Evolutionary conservation across 2,797 vertebrate genomes (phyloP), one percentile per base, ranked within the genome.

Genomic region (Halcyon chelicuti): DNA sequence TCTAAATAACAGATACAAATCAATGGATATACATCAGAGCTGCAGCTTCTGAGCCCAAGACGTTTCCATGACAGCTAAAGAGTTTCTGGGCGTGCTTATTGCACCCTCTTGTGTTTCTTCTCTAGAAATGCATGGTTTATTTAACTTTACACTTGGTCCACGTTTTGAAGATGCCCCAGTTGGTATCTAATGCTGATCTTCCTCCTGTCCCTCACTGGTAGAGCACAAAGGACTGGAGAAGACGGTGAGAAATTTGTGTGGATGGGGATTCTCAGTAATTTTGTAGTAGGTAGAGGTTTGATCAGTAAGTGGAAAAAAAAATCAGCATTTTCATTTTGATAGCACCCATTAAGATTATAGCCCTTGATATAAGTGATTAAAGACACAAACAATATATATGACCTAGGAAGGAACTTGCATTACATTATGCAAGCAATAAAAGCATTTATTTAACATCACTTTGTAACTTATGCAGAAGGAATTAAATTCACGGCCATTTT

Each of bases 71-170:
- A 25, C 44, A 68, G 58, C 60, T 51, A 1, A 2, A 49, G 39
- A 11, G 5, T 70, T 77, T 90, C 85, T 89, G 68, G 62, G 76
- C 84, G 78, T 90, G 94, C 92, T 82, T 96, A 57, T 96, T 86
- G 93, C 94, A 89, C 96, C 97, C 96, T 96, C 97, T 97, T 75
- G 97, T 96, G 97, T 91, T 37, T 57, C 4, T 55, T 94, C 8
- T 0, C 63, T 65, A 7, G 47, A 93, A 95, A 70, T 70, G 65
- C 97, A 94, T 7, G 37, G 52, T 61, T 88, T 61, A 25, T 9
- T 94, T 62, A 0, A 5, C 29, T 51, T 51, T 8, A 49, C 17
- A 4, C 19, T n/a, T 26, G 5, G 14, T 74, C 15, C 21, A 29
- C 2, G 0, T 39, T 74, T 51, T 19, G 12, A 10, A 5, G 67